Evolutionary conservation across 2,797 vertebrate species (phyloP), one percentile per base, ranked within the genome.

Genomic region (Sebastolobus altivelis): DNA sequence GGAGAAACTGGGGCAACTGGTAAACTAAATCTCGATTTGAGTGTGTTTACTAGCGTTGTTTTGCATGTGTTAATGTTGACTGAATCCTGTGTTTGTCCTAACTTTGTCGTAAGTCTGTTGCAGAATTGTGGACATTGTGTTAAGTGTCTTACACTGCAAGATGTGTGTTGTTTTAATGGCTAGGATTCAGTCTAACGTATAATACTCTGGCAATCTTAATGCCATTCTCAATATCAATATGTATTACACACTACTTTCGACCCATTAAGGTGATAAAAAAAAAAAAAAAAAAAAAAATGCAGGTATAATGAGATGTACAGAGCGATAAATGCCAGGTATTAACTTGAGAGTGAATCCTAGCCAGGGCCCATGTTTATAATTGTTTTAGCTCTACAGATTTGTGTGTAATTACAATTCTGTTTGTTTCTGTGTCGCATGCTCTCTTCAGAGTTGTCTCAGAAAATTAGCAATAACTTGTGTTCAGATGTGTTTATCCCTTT

Each of bases 21-120:
- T 94, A 93, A 94, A 87, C 72, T 16, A 37, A 54, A 68, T 71
- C 56, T 79, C 61, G 49, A 75, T 35, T n/a, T 69, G 56, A 66
- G 65, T 54, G 62, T 84, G 58, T 74, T 55, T 61, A 38, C 11
- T 38, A 20, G 60, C 46, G 5, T 37, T 72, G 46, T 61, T 22
- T 49, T 89, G 90, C 88, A 87, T 90, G 87, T 46, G n/a, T 73
- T 22, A 38, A 65, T 86, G 52, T 71, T 2, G n/a, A 76, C 40
- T 83, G 33, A 63, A 65, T 52, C 12, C 33, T 52, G 29, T 54
- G 40, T 61, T 63, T 74, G 55, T 78, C 35, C 37, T 78, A 77
- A 81, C 25, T 72, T 49, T n/a, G 62, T 65, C 37, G 10, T 5
- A 25, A 11, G 25, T 82, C 37, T 70, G 35, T 65, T 18, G 31